Conservation (phyloP, 1,140 invertebrate species). For the Conus betulinus region DNA sequence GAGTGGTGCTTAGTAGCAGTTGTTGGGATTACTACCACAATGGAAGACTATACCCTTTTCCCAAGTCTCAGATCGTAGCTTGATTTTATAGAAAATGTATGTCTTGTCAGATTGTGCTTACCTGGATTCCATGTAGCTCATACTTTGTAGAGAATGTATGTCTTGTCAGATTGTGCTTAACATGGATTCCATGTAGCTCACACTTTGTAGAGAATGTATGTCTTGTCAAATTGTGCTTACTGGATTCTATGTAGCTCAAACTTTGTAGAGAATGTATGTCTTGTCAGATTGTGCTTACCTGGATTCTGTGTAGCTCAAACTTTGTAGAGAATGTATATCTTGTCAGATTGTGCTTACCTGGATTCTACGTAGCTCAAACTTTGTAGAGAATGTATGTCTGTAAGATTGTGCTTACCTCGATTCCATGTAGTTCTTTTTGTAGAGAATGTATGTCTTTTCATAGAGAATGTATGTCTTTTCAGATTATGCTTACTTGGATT, state of each 20-base stretch:
- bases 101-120: constrained; percentile 65
- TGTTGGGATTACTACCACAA: neutral
- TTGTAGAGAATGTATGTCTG: neutral
- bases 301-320: constrained; percentile 43
- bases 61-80: neutral
- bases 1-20: too few species aligned
- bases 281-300: constrained; percentile 68
- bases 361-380: constrained; percentile 42
- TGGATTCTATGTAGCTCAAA: constrained; percentile 50
- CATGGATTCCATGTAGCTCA: constrained; percentile 53
- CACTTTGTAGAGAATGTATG: neutral
- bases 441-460: neutral
- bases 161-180: constrained; percentile 65
- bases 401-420: constrained; percentile 69
- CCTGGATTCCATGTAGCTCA: constrained; percentile 53
- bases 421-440: constrained; percentile 31
- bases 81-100: neutral
- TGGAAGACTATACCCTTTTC: neutral
- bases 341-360: constrained; percentile 68
- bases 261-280: neutral
- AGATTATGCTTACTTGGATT: constrained; percentile 70
- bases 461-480: constrained; percentile 14
- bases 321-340: neutral
- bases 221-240: constrained; percentile 65
- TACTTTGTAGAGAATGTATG: neutral